Percentiles rank a stretch among this genome's conserved stretches.
phyloP scores from a whole-genome alignment of 2,888 invertebrate genomes.

The Caenorhabditis zanzibari region DNA sequence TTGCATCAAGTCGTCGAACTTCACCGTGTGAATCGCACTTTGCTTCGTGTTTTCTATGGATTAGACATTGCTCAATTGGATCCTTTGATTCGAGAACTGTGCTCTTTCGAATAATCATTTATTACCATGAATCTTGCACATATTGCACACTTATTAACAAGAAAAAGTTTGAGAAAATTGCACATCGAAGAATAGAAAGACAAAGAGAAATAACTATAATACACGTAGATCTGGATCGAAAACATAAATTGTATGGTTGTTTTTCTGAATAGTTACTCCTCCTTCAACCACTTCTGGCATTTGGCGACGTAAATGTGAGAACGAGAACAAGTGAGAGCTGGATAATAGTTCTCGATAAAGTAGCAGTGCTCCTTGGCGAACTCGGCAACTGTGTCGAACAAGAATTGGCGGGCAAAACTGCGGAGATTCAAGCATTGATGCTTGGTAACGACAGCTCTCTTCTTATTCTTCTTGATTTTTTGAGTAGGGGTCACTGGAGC shows the following conservation, averaged over 20 bases:
- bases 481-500: conserved; percentile 46
- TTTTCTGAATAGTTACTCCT: conserved; percentile 26
- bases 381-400: conserved; percentile 63
- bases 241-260: not conserved
- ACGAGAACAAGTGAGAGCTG: conserved; percentile 70
- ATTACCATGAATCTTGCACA: conserved; percentile 50
- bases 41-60: conserved; percentile 76
- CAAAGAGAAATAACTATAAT: conserved; percentile 15
- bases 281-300: conserved; percentile 66
- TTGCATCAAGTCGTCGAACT: conserved; percentile 73
- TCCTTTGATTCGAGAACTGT: conserved; percentile 78
- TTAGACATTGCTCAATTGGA: conserved; percentile 77
- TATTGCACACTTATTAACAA: conserved; percentile 43
- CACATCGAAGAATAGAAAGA: conserved; percentile 25
- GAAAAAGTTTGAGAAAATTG: conserved; percentile 30
- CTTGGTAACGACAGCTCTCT: conserved; percentile 56
- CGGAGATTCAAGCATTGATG: conserved; percentile 75
- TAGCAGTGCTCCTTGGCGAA: conserved; percentile 74
- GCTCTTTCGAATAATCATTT: conserved; percentile 64
- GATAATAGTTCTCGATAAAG: conserved; percentile 77
- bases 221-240: conserved; percentile 61
- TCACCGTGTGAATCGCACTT: conserved; percentile 72
- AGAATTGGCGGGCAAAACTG: conserved; percentile 73
- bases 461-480: conserved; percentile 45
- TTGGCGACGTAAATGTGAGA: conserved; percentile 66